These are phyloP conservation scores for Pseudoips prasinana DNA, from an alignment of 2,888 invertebrate genomes.

Conservation along the genomic window DNA sequence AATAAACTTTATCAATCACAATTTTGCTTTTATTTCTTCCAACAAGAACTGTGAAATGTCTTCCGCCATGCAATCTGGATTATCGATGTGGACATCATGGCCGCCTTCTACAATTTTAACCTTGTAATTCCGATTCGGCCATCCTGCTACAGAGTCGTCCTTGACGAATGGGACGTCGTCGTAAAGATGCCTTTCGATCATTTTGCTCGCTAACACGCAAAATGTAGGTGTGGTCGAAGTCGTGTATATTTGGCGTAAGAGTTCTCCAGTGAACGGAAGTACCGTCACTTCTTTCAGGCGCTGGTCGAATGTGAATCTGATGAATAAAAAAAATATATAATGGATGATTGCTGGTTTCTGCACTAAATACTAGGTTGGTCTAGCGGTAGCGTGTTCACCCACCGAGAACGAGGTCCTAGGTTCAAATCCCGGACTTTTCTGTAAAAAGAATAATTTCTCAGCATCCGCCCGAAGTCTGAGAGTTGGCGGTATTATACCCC, in stretches of 20 bases:
- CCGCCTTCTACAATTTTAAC: constrained; percentile 69
- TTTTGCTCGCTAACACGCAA: constrained; percentile 41
- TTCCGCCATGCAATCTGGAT: constrained; percentile 75
- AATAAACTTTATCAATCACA: constrained; percentile 9
- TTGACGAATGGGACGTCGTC: constrained; percentile 40
- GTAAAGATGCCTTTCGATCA: constrained; percentile 37
- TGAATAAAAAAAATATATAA: constrained; percentile 4
- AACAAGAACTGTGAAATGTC: constrained; percentile 54
- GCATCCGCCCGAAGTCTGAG: too few species aligned
- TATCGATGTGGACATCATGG: constrained; percentile 83
- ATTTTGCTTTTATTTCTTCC: constrained; percentile 26
- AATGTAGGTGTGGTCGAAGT: constrained; percentile 44
- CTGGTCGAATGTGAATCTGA: constrained; percentile 59
- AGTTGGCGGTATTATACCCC: too few species aligned
- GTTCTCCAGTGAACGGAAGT: constrained; percentile 44
- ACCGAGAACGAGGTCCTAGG: too few species aligned
- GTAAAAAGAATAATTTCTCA: too few species aligned
- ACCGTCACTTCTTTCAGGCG: constrained; percentile 53
- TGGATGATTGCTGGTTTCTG: too few species aligned
- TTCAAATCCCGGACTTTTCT: too few species aligned
- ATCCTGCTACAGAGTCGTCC: constrained; percentile 42
- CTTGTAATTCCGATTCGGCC: constrained; percentile 53
- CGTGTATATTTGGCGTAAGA: constrained; percentile 44
- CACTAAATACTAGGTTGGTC: too few species aligned
- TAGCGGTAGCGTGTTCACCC: too few species aligned